Evolutionary conservation across 2,113 vertebrate genomes (phyloP), one percentile per base, ranked within the genome.

Genomic region (Chaetops frenatus): DNA sequence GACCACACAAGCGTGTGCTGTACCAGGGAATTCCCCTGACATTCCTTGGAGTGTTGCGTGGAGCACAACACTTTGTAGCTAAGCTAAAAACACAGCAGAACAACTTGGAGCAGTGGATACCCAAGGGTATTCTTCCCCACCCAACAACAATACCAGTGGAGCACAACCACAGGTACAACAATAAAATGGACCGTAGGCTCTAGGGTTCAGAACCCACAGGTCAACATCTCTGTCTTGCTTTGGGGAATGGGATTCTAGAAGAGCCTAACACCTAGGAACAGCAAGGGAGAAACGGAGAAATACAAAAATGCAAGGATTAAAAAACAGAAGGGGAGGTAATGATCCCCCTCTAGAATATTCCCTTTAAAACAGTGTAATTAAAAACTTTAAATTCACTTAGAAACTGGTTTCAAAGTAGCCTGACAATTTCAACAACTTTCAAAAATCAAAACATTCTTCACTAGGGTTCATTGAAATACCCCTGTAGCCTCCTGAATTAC

Each of bases 341-440:
- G 36, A 82, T 67, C 65, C 82, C 70, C 94, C 19, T 81, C 91
- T 51, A 72, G 58, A 35, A 72, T 35, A 94, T 79, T 94, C 92
- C 93, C 88, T 96, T 96, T 96, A 92, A 92, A 94, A 95, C 9
- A 83, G 67, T 60, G 42, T 92, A 60, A 88, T 94, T 92, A 94
- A 94, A 94, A 96, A 78, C 38, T 45, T 93, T 23, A 77, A 91
- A 79, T 80, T 92, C 82, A 82, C 38, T 72, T 96, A 92, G 81
- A 96, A 96, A 95, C 48, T 61, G 24, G n/a, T 83, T 96, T 94
- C 66, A 71, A 95, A 92, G 84, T 45, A 85, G 81, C 40, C 35
- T 87, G 58, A 74, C 60, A 89, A 83, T 82, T 81, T 88, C 45
- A 89, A 66, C 12, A 9, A 90, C 45, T 76, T 91, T 36, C 15